A percentile compares a stretch with the other conserved stretches of the same genome.
Conservation (phyloP, 2,113 vertebrate genomes). For the Stigmatopora argus region DNA sequence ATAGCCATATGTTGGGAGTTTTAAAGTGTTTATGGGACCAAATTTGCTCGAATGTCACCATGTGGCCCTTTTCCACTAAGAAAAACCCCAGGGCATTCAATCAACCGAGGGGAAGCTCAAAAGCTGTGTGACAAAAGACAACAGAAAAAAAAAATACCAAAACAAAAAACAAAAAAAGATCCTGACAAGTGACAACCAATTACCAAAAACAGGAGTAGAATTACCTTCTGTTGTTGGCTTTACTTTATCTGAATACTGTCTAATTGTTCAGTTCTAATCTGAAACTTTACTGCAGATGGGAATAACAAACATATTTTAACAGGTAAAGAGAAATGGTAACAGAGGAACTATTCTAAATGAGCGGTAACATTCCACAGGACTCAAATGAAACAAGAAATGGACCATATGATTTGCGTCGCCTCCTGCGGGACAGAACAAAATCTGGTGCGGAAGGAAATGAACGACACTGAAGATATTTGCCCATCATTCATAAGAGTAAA, state of each 20-base stretch:
- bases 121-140: slow-evolving; percentile 2
- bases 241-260: slow-evolving; percentile 56
- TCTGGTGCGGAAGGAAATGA: slow-evolving; percentile 7
- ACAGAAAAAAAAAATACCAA: too few species aligned
- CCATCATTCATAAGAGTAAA: neutral
- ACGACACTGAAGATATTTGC: neutral
- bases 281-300: slow-evolving; percentile 30
- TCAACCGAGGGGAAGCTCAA: slow-evolving; percentile 5
- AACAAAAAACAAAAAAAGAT: neutral
- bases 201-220: slow-evolving; percentile 19
- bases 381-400: slow-evolving; percentile 9
- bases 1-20: slow-evolving; percentile 5
- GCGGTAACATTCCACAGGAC: slow-evolving; percentile 35
- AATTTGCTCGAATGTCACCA: slow-evolving; percentile 2
- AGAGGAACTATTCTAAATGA: slow-evolving; percentile 37
- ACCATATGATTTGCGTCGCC: slow-evolving; percentile 14
- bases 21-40: slow-evolving; percentile 37
- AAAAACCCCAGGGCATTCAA: slow-evolving; percentile 3
- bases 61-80: neutral
- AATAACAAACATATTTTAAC: slow-evolving; percentile 18
- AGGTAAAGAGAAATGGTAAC: slow-evolving; percentile 26
- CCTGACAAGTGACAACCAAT: slow-evolving; percentile 5
- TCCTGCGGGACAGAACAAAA: slow-evolving; percentile 15
- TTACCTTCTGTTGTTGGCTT: slow-evolving; percentile 28
- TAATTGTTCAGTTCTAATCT: slow-evolving; percentile 23